Evolutionary conservation across 23 tunicate species (phyloP).

Genomic region (Trididemnum clinides): DNA sequence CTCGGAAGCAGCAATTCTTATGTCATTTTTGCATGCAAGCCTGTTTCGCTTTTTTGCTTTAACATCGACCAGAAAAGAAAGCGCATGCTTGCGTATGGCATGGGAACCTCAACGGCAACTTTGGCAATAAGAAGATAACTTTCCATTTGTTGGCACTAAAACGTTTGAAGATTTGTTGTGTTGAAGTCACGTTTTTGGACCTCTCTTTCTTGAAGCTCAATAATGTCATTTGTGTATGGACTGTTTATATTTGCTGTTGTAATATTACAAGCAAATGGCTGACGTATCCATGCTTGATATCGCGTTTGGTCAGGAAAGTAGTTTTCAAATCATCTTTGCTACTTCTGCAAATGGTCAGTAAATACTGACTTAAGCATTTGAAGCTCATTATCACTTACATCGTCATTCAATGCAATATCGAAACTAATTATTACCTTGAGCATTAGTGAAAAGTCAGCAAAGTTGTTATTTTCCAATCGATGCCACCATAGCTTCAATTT

Average conservation of each 20-base stretch:
- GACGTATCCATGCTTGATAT: too few relatives aligned
- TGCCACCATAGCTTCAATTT: conserved; percentile 1
- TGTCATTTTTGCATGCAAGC: too few relatives aligned
- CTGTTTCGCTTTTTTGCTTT: not conserved
- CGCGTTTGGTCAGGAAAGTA: too few relatives aligned
- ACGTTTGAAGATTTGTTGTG: too few relatives aligned
- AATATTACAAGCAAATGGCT: too few relatives aligned
- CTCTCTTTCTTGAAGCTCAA: conserved; percentile 11
- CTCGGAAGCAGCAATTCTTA: too few relatives aligned
- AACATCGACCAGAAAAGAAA: not conserved
- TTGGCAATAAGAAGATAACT: too few relatives aligned
- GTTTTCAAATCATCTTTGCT: not conserved
- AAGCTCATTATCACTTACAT: not conserved
- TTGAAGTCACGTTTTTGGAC: too few relatives aligned
- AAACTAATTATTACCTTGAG: not conserved
- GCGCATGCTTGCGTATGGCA: not conserved
- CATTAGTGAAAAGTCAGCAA: conserved; percentile 14
- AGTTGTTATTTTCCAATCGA: conserved; percentile 8
- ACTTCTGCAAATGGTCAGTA: not conserved
- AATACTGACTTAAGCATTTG: too few relatives aligned
- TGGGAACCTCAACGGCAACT: too few relatives aligned
- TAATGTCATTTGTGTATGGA: conserved; percentile 8
- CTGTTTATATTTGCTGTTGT: too few relatives aligned
- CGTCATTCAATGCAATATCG: not conserved
- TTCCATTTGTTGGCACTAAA: too few relatives aligned